Conservation (phyloP, 2,113 vertebrate species). For the human (Homo sapiens) region GRCh38 chr9:132596001-132596500, state of each 20-base stretch:
- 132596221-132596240: background rate
- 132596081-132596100: background rate
- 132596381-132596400: accelerated
- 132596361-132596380: background rate
- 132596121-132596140: background rate
- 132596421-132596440: background rate
- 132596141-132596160: background rate
- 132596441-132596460: background rate
- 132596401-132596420: background rate
- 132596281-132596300: accelerated
- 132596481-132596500: accelerated
- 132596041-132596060: background rate
- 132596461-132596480: background rate
- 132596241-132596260: accelerated
- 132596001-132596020: background rate
- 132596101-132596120: background rate
- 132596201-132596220: background rate
- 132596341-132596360: accelerated
- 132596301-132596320: accelerated
- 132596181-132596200: background rate
- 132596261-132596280: background rate
- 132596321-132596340: background rate
- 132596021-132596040: accelerated
- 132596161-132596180: background rate
- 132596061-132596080: accelerated